phyloP scores from a whole-genome alignment of 2,888 invertebrate genomes.

The Micropterix aruncella region DNA sequence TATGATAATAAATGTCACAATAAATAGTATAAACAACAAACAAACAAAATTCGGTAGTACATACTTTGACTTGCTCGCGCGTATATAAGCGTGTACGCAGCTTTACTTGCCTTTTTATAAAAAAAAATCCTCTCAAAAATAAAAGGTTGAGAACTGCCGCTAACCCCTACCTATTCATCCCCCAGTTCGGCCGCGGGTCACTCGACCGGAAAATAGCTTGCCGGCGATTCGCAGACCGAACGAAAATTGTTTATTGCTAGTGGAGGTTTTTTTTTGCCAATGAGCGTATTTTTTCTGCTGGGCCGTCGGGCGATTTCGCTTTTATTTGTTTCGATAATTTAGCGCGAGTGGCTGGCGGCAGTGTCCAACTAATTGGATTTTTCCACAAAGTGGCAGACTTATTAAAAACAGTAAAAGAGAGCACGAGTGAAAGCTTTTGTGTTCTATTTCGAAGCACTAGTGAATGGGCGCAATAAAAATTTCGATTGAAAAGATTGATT shows the following conservation, averaged over 20 bases:
- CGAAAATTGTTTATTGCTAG: conserved; percentile 1
- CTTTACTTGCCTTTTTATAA: too few relatives aligned
- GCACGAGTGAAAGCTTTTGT: too few relatives aligned
- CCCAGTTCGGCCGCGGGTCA: conserved; percentile 5
- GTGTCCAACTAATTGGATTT: neutral
- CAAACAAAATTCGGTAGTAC: too few relatives aligned
- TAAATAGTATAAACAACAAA: too few relatives aligned
- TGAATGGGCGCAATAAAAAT: neutral
- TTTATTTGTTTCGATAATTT: neutral
- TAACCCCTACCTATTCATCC: conserved; percentile 3
- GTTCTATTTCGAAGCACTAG: too few relatives aligned
- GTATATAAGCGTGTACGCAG: too few relatives aligned
- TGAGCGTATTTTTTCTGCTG: neutral
- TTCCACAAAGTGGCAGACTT: too few relatives aligned
- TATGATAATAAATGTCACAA: too few relatives aligned
- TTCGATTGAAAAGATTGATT: too few relatives aligned
- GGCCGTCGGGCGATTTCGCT: neutral
- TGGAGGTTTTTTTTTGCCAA: neutral
- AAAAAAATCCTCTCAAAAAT: too few relatives aligned
- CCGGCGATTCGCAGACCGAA: conserved; percentile 17
- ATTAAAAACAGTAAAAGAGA: too few relatives aligned
- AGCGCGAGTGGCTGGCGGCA: neutral
- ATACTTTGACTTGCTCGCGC: too few relatives aligned
- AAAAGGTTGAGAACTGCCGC: neutral
- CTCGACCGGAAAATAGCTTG: conserved; percentile 10